Evolutionary conservation across 2,113 vertebrate genomes (phyloP).

Genomic region (Romanogobio albipinnatus): DNA sequence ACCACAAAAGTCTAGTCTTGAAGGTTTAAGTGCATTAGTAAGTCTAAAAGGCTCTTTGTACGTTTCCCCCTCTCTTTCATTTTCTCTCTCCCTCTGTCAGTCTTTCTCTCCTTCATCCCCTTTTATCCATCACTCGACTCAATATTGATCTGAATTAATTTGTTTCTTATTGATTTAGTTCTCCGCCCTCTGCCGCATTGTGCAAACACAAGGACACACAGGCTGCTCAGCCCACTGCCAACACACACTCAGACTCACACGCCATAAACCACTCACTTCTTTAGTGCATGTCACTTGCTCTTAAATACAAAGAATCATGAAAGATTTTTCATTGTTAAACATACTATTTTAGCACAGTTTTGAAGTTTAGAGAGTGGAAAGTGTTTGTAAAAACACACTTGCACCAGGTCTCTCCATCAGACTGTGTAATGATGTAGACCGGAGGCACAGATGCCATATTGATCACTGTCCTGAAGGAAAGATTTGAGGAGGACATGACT

Average conservation of each 20-base stretch:
- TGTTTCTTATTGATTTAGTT: slow-evolving; percentile 76
- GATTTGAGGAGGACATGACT: slow-evolving; percentile 63
- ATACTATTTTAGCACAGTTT: not conserved
- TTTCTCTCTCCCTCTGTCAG: not conserved
- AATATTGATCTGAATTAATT: slow-evolving; percentile 79
- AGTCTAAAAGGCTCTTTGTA: slow-evolving; percentile 49
- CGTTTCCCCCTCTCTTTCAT: not conserved
- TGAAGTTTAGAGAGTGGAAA: not conserved
- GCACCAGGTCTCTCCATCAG: slow-evolving; percentile 55
- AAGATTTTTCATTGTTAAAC: not conserved
- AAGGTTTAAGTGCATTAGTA: not conserved
- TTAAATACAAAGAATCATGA: not conserved
- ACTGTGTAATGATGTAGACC: slow-evolving; percentile 67
- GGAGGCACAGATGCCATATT: slow-evolving; percentile 67
- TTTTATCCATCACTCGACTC: slow-evolving; percentile 57
- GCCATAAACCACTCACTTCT: slow-evolving; percentile 13
- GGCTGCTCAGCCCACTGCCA: slow-evolving; percentile 38
- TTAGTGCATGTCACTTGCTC: not conserved
- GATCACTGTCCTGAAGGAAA: slow-evolving; percentile 64
- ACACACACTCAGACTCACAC: slow-evolving; percentile 35
- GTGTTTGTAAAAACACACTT: slow-evolving; percentile 49
- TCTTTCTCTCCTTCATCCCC: slow-evolving; percentile 55
- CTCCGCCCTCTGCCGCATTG: slow-evolving; percentile 78
- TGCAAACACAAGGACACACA: slow-evolving; percentile 73
- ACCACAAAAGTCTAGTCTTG: not conserved